phyloP scores from a whole-genome alignment of 2,888 invertebrate species.

The Plagiodera versicolora region DNA sequence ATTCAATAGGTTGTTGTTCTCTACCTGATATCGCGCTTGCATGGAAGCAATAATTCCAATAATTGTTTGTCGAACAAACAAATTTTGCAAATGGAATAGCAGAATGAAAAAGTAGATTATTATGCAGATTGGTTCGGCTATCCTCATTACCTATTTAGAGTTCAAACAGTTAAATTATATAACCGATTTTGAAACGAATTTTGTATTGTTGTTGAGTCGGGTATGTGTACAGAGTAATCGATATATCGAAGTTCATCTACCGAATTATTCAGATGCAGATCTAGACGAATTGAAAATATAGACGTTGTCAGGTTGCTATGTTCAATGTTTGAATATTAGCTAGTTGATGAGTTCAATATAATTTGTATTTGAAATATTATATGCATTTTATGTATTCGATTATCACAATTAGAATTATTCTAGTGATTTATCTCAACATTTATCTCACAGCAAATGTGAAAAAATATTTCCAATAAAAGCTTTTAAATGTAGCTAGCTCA shows the following conservation, averaged over 20 bases:
- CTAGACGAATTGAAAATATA: neutral
- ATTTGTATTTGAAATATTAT: too few relatives aligned
- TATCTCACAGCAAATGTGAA: too few relatives aligned
- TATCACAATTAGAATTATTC: too few relatives aligned
- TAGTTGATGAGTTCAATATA: too few relatives aligned
- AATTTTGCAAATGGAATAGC: conserved; percentile 16
- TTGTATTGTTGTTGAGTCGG: neutral
- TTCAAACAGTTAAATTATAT: neutral
- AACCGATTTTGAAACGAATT: neutral
- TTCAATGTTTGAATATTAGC: too few relatives aligned
- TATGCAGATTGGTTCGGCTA: conserved; percentile 4
- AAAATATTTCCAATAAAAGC: too few relatives aligned
- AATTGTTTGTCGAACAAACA: conserved; percentile 16
- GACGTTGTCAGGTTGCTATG: too few relatives aligned
- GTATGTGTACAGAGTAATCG: neutral
- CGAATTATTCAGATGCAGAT: neutral
- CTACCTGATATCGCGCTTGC: neutral
- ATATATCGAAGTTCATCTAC: neutral
- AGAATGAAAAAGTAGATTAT: conserved; percentile 11
- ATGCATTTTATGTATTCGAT: too few relatives aligned
- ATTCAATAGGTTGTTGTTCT: neutral
- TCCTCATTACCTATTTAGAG: conserved; percentile 9
- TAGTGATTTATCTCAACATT: too few relatives aligned
- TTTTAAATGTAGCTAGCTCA: too few relatives aligned
- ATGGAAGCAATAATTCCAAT: conserved; percentile 13